Evolutionary conservation across 2,113 vertebrate species (phyloP).

Genomic region (Aspiorhynchus laticeps): DNA sequence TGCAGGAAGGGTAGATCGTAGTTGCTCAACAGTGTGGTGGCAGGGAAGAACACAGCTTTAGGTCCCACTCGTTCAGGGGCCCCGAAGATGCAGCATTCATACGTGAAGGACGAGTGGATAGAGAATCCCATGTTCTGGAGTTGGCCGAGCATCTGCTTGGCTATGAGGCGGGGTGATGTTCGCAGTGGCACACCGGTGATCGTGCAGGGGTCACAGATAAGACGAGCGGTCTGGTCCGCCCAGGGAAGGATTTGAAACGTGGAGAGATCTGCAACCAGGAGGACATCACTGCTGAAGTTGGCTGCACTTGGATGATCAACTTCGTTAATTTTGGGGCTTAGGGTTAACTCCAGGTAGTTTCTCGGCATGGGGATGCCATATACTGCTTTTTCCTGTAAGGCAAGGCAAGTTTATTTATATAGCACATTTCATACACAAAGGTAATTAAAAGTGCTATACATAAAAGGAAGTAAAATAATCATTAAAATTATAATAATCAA

Average conservation of each 20-base stretch:
- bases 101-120: slow-evolving; percentile 85
- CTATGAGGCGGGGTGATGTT: slow-evolving; percentile 88
- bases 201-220: slow-evolving; percentile 91
- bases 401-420: no score
- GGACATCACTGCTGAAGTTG: slow-evolving; percentile 88
- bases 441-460: no score
- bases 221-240: slow-evolving; percentile 86
- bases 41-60: slow-evolving; percentile 87
- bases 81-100: slow-evolving; percentile 89
- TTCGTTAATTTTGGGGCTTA: slow-evolving; percentile 84
- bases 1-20: slow-evolving; percentile 90
- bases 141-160: slow-evolving; percentile 84
- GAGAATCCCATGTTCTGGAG: slow-evolving; percentile 85
- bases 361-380: slow-evolving; percentile 88
- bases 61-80: slow-evolving; percentile 84
- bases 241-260: slow-evolving; percentile 88
- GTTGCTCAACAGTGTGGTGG: slow-evolving; percentile 84
- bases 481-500: no score
- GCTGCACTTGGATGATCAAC: slow-evolving; percentile 81
- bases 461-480: no score
- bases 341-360: slow-evolving; percentile 88
- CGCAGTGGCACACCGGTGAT: slow-evolving; percentile 81
- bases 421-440: no score
- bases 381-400: slow-evolving; percentile 89
- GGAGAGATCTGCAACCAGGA: slow-evolving; percentile 87